Conservation (phyloP, 2,888 invertebrate genomes). For the Nomada ferruginata region DNA sequence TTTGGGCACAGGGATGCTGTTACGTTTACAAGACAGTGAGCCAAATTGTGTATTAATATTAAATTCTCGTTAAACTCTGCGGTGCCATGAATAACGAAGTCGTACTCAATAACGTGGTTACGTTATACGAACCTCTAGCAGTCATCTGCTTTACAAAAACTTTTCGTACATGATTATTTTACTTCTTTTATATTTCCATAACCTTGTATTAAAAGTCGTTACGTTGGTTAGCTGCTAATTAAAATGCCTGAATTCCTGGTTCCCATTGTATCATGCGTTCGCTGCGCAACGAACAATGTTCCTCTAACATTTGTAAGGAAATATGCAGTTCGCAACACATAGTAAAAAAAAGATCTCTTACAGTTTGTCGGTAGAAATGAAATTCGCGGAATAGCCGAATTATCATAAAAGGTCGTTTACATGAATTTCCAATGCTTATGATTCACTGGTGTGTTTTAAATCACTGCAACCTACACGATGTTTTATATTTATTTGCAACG, state of each 20-base stretch:
- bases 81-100: constrained; percentile 35
- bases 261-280: no score
- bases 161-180: no score
- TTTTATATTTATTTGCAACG: neutral
- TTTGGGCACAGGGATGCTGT: constrained; percentile 54
- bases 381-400: constrained; percentile 1
- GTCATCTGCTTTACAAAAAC: neutral
- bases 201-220: no score
- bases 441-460: neutral
- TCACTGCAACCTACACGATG: no score
- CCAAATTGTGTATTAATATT: constrained; percentile 80
- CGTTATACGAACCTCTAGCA: neutral
- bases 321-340: no score
- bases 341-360: no score
- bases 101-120: constrained; percentile 45
- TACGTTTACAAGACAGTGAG: constrained; percentile 66
- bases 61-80: constrained; percentile 67
- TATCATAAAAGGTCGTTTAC: neutral
- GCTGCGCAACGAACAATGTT: no score
- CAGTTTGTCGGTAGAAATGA: neutral
- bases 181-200: no score
- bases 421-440: neutral
- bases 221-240: no score
- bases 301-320: no score
- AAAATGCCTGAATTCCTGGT: no score